Evolutionary conservation across 2,113 vertebrate species (phyloP).

Genomic region (Regulus satrapa): DNA sequence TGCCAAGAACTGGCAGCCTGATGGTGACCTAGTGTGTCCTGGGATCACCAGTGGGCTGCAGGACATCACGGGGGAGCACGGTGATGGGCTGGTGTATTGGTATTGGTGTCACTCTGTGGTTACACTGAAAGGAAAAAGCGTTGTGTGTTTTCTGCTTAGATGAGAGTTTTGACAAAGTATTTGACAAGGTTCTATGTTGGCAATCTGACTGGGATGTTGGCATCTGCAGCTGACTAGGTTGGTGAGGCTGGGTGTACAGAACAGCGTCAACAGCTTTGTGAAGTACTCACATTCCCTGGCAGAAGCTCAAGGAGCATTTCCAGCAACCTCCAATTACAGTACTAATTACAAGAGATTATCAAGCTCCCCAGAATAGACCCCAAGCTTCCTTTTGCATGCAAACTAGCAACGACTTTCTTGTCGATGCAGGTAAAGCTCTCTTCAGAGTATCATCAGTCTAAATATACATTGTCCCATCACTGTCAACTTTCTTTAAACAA

Average conservation of each 20-base stretch:
- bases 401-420: neutral
- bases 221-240: neutral
- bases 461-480: neutral
- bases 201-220: too few species aligned
- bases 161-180: neutral
- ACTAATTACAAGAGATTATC: constrained; percentile 43
- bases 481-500: neutral
- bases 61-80: rapidly evolving
- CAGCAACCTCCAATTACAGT: constrained; percentile 17
- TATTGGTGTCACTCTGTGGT: neutral
- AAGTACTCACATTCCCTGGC: constrained; percentile 15
- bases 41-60: rapidly evolving
- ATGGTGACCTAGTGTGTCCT: neutral
- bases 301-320: constrained; percentile 12
- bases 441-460: neutral
- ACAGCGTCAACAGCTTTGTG: neutral
- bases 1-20: neutral
- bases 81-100: neutral
- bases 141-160: neutral
- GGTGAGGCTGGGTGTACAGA: neutral
- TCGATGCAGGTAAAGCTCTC: neutral
- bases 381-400: neutral
- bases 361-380: neutral
- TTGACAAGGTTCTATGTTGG: neutral
- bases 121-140: neutral